Evolutionary conservation across 2,113 vertebrate genomes (phyloP), one percentile per base, ranked within the genome.

Genomic region (Myodes glareolus): DNA sequence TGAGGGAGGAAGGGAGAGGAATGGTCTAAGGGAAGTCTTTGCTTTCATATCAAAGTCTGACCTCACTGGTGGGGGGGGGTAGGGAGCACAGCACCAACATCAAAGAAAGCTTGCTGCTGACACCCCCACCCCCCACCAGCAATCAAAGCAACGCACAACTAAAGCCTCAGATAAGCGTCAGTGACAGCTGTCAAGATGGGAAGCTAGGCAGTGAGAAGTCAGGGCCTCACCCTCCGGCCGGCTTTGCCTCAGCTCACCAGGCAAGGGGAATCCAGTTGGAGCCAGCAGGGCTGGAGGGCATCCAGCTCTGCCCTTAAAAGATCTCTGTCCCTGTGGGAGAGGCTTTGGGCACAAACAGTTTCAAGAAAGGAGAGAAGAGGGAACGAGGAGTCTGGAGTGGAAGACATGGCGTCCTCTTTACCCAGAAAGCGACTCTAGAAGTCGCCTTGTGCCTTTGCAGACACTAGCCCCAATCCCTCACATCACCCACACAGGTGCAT

Each of bases 1-100:
- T 25, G 52, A 42, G 63, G 68, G 82, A 50, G 47, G 90, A 33
- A 90, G 90, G 31, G 67, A 67, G 39, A 68, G 82, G 90, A 42
- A 75, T 58, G 82, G 88, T 75, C 81, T 88, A 91, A 97, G 80
- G 58, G 10, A 39, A 47, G 84, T 96, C 90, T 68, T 93, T 65
- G 78, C 94, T 91, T 97, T 97, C 97, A 97, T 97, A 94, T 96
- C 92, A 81, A 96, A 98, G 94, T 97, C 97, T 98, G 97, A 97
- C 95, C 97, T 98, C 97, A 97, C 47, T 36, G 85, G 67, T 95
- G 25, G 23, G 23, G 67, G 94, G 25, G 23, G 23, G 55, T n/a
- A n/a, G 13, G 95, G 90, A 88, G 86, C 82, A 68, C 13, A 76
- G 72, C 89, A 82, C 52, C 90, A 47, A 95, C 94, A 96, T 90